Base-by-base conservation (phyloP, 2,113 vertebrate genomes). In the Vireo altiloquus region DNA sequence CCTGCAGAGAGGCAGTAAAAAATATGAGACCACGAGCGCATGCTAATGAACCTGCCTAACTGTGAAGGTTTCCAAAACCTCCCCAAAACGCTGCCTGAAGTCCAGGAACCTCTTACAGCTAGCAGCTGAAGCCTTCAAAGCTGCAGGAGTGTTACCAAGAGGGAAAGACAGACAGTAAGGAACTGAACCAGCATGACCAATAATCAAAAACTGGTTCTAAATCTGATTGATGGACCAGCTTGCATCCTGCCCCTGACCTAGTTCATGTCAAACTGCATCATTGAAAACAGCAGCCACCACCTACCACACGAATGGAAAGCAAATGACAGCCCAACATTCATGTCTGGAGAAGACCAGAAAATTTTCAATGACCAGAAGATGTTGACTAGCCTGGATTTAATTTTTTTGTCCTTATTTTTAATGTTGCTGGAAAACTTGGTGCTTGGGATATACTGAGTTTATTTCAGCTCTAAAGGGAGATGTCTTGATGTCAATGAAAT, bases 1-100 rank as follows among this genome's bases (percentile, higher is more conserved):
- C 94, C 90, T 92, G 90, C 91, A 92, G 69, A 94, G 82, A 95
- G 57, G 87, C 89, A 89, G 81, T 87, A 91, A 95, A 94, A 95
- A 91, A 89, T 83, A 94, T n/a, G 57, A 92, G 89, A 84, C 72
- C 20, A 7, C 25, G 44, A 95, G 56, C 0, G 37, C 94, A 91
- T 95, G 83, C 69, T 92, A 85, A 96, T 87, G 74, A 94, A 65
- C 19, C 15, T 94, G n/a, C 40, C 76, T 77, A 37, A 35, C 49
- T 68, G 16, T 64, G 66, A 65, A 85, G 78, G 44, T 84, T 76
- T 91, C 57, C 65, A 60, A 84, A 92, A 57, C 16, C 33, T 33
- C 61, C n/a, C 80, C 31, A 75, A 87, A 85, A 92, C 46, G 25
- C 77, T 96, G 87, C 65, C 65, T 57, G 39, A 87, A 72, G 40